These are phyloP conservation scores for Rhagonycha lutea DNA, from an alignment of 2,888 invertebrate species.

Conservation along the genomic window DNA sequence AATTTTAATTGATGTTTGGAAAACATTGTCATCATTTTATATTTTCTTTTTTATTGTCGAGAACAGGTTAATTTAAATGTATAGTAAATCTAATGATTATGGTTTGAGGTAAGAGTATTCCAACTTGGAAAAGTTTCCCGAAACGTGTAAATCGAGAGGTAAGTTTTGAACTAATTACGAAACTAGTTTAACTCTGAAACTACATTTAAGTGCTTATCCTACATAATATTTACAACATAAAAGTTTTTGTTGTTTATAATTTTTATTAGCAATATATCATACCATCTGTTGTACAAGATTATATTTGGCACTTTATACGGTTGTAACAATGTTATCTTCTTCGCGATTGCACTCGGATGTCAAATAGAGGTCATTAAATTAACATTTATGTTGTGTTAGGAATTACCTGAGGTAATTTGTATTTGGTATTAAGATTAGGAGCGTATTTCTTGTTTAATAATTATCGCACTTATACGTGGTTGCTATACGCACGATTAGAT, in stretches of 20 bases:
- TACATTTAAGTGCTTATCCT: neutral
- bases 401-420: neutral
- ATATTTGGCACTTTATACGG: neutral
- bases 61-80: neutral
- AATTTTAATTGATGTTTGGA: too few species aligned
- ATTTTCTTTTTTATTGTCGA: too few species aligned
- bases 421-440: neutral
- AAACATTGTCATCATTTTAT: too few species aligned
- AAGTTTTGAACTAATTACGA: neutral
- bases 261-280: neutral
- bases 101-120: neutral
- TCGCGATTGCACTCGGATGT: neutral
- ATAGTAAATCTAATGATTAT: neutral
- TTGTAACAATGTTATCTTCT: neutral
- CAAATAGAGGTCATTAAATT: neutral
- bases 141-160: neutral
- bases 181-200: neutral
- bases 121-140: neutral
- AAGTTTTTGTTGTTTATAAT: neutral
- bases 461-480: neutral
- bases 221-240: neutral
- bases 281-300: neutral
- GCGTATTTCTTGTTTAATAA: neutral
- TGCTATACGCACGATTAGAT: neutral
- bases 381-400: neutral